Conservation (phyloP, 2,888 invertebrate species). For the Erebia aethiops region DNA sequence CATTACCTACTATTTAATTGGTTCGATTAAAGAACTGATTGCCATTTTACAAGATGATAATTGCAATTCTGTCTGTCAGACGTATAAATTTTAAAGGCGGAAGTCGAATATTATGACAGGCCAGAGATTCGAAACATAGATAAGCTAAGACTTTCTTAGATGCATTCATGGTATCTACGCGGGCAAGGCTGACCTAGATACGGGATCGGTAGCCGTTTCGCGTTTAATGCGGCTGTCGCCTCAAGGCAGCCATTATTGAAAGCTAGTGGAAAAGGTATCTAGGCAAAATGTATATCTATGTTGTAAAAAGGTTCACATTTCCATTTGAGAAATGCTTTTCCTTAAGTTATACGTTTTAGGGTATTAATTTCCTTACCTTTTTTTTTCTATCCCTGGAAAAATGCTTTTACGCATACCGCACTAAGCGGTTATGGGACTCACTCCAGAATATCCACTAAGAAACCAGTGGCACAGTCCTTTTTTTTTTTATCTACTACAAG, state of each 20-base stretch:
- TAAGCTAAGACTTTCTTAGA: constrained; percentile 47
- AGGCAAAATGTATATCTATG: no score
- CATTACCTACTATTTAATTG: constrained; percentile 17
- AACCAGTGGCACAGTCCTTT: no score
- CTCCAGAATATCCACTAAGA: no score
- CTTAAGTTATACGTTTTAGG: no score
- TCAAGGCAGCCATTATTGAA: constrained; percentile 29
- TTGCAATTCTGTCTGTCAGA: constrained; percentile 24
- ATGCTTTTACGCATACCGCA: no score
- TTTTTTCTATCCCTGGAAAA: no score
- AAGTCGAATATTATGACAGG: constrained; percentile 30
- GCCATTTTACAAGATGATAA: constrained; percentile 12
- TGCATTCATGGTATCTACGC: constrained; percentile 38
- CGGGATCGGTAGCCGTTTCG: constrained; percentile 42
- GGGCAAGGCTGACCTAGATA: constrained; percentile 40
- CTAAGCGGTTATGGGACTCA: no score
- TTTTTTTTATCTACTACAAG: no score
- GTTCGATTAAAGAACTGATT: constrained; percentile 16
- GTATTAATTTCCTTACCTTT: no score
- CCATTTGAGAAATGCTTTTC: no score
- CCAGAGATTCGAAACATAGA: constrained; percentile 17
- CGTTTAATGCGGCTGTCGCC: constrained; percentile 39
- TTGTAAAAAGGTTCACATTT: not conserved
- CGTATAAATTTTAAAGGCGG: constrained; percentile 29
- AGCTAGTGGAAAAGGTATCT: not conserved